Base-by-base conservation (phyloP, 2,113 vertebrate species). In the Nerophis lumbriciformis region DNA sequence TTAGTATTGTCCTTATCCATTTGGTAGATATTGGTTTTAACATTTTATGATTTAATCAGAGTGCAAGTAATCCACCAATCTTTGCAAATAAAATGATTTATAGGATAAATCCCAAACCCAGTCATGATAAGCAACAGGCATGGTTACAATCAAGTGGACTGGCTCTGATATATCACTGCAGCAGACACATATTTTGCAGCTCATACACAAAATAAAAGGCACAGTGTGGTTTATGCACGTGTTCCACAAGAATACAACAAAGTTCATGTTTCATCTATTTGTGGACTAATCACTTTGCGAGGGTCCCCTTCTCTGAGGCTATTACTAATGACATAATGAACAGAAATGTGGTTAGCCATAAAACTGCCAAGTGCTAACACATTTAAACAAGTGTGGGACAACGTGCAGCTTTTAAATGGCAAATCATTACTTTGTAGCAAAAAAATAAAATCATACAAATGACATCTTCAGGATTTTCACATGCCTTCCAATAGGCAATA, bases 331-430 rank as follows among this genome's bases (percentile, higher is more conserved):
- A 62, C 39, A 82, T 79, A 83, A 88, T 78, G 82, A 79, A 61
- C 63, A n/a, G 36, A 71, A 59, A 73, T 80, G 65, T 71, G 71
- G 71, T 68, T 66, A 71, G 61, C 74, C 59, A 77, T 88, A 77
- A 90, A 85, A 80, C 82, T 79, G 81, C 85, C 80, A 60, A 76
- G 76, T 80, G 73, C 75, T 72, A 68, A 72, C 74, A 69, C 74
- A 81, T 80, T 69, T 75, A 72, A 71, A 51, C 51, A 69, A 68
- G 72, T 54, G 49, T 57, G 50, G 56, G 19, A 55, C 59, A 49
- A 66, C 67, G 63, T 61, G 69, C 57, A 64, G 61, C 65, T 68
- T 74, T 71, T 71, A 83, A 66, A 67, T 66, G 71, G 6, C 39
- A 8, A 42, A 42, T 42, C 6, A 42, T 2, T 42, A 42, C 7